phyloP scores from a whole-genome alignment of 2,797 vertebrate species.

The Chaetophractus vellerosus region DNA sequence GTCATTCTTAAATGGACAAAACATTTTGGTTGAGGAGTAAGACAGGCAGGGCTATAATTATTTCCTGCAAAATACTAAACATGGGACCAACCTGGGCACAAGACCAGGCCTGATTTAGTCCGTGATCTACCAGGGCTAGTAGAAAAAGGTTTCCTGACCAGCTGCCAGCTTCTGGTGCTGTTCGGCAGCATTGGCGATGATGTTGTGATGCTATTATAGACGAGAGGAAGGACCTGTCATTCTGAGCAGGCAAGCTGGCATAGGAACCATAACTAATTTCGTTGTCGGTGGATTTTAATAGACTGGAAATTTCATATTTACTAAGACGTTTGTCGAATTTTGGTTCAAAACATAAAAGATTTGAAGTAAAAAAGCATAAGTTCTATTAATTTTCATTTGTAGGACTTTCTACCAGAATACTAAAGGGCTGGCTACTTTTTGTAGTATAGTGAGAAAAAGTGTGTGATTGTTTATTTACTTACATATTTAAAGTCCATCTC shows the following conservation, averaged over 20 bases:
- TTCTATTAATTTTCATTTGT: neutral
- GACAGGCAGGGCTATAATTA: neutral
- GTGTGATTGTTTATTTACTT: neutral
- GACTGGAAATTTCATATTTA: slow-evolving; percentile 15
- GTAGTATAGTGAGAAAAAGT: neutral
- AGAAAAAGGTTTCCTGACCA: neutral
- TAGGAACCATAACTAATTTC: neutral
- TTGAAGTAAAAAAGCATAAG: neutral
- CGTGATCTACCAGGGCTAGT: neutral
- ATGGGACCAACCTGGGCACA: neutral
- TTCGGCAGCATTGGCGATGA: neutral
- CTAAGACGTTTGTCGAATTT: slow-evolving; percentile 42
- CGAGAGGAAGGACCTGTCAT: neutral
- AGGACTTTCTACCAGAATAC: neutral
- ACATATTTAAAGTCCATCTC: neutral
- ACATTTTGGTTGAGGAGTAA: neutral
- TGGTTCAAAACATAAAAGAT: slow-evolving; percentile 33
- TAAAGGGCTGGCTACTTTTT: neutral
- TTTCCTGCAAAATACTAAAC: slow-evolving; percentile 6
- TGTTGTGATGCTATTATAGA: neutral
- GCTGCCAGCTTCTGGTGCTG: neutral
- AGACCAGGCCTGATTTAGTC: neutral
- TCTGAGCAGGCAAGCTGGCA: neutral
- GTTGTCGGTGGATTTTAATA: neutral
- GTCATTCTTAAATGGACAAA: neutral